Conservation (phyloP, 2,888 invertebrate genomes). For the Hofmannophila pseudospretella region DNA sequence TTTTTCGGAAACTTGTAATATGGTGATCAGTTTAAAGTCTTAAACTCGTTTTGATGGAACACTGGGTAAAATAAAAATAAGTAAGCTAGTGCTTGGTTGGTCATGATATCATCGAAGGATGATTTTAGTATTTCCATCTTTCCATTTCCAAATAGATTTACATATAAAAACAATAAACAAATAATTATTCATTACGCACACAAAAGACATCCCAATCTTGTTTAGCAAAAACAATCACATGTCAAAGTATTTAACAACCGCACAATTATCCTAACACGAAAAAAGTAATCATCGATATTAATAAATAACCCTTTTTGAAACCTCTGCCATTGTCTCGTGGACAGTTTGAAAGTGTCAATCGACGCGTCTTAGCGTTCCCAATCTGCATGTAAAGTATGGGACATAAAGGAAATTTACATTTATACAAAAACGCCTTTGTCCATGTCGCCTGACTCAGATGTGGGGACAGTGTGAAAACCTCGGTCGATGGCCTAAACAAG, state of each 20-base stretch:
- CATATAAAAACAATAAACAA: no score
- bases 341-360: constrained; percentile 49
- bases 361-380: constrained; percentile 41
- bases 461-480: constrained; percentile 47
- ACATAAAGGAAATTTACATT: constrained; percentile 68
- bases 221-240: no score
- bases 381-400: constrained; percentile 62
- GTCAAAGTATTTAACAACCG: constrained; percentile 27
- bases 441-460: constrained; percentile 41
- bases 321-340: constrained; percentile 29
- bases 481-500: constrained; percentile 57
- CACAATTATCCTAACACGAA: constrained; percentile 20
- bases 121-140: no score
- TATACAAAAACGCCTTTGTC: constrained; percentile 60
- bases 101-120: no score
- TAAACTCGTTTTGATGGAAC: no score
- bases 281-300: constrained; percentile 35
- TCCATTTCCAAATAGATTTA: no score
- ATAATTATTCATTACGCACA: no score
- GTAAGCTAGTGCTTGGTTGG: no score
- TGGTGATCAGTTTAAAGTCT: no score
- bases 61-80: no score
- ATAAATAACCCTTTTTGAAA: constrained; percentile 44
- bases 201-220: no score
- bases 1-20: no score